Evolutionary conservation across 2,888 invertebrate species (phyloP).

Genomic region (Crematogaster levior): DNA sequence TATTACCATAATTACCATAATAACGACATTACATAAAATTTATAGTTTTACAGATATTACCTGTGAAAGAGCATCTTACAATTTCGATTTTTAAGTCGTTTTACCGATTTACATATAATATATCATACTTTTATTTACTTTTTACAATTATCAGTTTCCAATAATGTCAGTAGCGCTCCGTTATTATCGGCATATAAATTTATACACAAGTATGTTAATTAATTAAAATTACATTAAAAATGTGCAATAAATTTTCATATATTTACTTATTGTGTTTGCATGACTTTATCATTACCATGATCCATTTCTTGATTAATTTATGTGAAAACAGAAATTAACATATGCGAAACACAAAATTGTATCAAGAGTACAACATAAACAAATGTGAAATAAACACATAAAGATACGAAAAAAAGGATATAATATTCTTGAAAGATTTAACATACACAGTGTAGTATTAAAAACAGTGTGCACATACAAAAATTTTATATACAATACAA

Average conservation of each 20-base stretch:
- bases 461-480: background rate
- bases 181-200: background rate
- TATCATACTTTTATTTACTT: background rate
- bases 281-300: slow-evolving; percentile 6
- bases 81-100: background rate
- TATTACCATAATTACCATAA: background rate
- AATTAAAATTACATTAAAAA: slow-evolving; percentile 2
- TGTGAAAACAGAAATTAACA: background rate
- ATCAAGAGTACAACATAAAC: background rate
- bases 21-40: background rate
- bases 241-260: background rate
- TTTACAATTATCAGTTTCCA: slow-evolving; percentile 1
- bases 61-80: background rate
- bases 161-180: background rate
- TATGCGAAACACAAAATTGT: background rate
- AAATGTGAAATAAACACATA: background rate
- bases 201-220: background rate
- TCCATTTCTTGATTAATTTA: background rate
- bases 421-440: background rate
- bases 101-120: background rate
- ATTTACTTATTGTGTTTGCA: background rate
- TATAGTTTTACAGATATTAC: background rate
- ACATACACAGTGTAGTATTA: background rate
- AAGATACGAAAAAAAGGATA: background rate
- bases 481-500: background rate